These are phyloP conservation scores for Aradophagus sp. DNA, from an alignment of 1,140 invertebrate genomes.

Conservation along the genomic window DNA sequence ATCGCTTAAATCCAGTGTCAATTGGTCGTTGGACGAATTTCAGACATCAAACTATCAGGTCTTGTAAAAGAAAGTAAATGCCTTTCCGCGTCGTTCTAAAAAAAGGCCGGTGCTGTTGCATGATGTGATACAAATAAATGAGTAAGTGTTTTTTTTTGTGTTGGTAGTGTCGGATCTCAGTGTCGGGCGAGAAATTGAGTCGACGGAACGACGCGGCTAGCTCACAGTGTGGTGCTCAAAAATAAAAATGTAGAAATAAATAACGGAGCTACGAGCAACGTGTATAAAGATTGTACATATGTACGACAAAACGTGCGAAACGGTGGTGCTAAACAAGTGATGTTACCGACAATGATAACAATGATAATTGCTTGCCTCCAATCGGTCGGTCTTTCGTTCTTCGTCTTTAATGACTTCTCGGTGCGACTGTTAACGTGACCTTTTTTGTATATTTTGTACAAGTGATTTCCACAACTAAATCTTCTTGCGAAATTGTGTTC, in stretches of 20 bases:
- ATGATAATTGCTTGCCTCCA: slow-evolving; percentile 34
- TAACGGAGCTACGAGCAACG: slow-evolving; percentile 4
- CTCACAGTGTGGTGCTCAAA: slow-evolving; percentile 56
- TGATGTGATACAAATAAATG: slow-evolving; percentile 38
- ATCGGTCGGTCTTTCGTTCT: slow-evolving; percentile 11
- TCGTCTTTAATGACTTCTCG: too few species aligned
- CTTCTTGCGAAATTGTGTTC: too few species aligned
- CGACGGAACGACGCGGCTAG: slow-evolving; percentile 39
- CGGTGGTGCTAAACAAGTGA: slow-evolving; percentile 47
- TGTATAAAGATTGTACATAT: slow-evolving; percentile 48
- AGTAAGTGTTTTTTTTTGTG: slow-evolving; percentile 41
- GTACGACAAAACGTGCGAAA: slow-evolving; percentile 28
- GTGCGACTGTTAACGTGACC: too few species aligned
- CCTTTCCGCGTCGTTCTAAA: slow-evolving; percentile 20
- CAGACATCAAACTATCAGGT: too few species aligned
- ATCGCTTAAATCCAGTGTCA: too few species aligned
- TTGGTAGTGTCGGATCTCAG: slow-evolving; percentile 45
- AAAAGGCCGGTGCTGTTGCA: slow-evolving; percentile 40
- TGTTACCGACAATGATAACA: slow-evolving; percentile 17
- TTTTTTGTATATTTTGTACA: too few species aligned
- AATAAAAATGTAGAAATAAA: slow-evolving; percentile 3
- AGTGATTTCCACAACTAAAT: too few species aligned
- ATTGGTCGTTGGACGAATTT: too few species aligned
- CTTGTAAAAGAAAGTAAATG: not conserved
- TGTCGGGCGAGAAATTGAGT: slow-evolving; percentile 26